Conservation (phyloP, 64 coral and sea anemone genomes). For the Trachythela sp. region DNA sequence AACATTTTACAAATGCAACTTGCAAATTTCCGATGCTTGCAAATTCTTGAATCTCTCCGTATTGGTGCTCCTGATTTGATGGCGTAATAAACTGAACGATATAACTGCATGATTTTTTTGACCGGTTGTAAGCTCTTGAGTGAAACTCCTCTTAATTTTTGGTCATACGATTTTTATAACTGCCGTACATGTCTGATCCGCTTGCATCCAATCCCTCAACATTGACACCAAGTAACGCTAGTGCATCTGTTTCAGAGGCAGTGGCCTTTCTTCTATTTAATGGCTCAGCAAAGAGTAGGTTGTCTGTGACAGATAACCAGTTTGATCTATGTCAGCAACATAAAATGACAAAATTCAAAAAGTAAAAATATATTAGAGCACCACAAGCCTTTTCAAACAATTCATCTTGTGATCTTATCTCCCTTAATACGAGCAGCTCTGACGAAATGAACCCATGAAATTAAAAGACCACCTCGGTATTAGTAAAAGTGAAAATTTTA, state of each 20-base stretch:
- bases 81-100: not conserved
- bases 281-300: not conserved
- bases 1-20: constrained; percentile 36
- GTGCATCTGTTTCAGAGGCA: not conserved
- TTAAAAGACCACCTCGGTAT: too few species aligned
- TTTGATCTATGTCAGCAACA: not conserved
- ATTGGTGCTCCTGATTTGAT: not conserved
- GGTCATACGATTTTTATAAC: not conserved
- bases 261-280: not conserved
- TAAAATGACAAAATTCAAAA: not conserved
- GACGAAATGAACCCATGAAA: too few species aligned
- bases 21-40: not conserved
- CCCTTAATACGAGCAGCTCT: too few species aligned
- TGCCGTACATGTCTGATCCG: not conserved
- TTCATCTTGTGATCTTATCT: too few species aligned
- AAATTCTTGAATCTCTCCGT: constrained; percentile 45
- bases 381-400: too few species aligned
- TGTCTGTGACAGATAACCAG: not conserved
- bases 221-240: not conserved
- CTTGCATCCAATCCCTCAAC: not conserved
- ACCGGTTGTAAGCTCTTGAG: not conserved
- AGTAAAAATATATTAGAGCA: not conserved
- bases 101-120: not conserved
- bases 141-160: not conserved
- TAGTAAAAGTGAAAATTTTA: too few species aligned